Conservation (phyloP, 1,140 invertebrate species). For the Cardiocondyla obscurior region DNA sequence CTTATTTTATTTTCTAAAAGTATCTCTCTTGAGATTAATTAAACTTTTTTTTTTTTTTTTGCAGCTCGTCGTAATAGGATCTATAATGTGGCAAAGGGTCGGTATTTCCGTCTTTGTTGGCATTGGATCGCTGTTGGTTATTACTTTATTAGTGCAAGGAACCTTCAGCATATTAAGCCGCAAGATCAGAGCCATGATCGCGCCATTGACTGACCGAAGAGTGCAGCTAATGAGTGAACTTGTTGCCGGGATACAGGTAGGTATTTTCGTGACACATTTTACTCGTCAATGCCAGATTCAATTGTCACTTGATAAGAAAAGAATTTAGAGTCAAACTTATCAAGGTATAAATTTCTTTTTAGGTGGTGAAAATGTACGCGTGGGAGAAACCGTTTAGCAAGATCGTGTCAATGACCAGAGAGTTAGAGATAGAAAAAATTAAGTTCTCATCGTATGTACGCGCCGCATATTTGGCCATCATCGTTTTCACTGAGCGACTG, state of each 20-base stretch:
- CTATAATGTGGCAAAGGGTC: conserved; percentile 89
- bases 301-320: neutral
- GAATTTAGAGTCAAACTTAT: neutral
- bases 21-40: neutral
- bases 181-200: conserved; percentile 85
- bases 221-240: conserved; percentile 93
- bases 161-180: conserved; percentile 84
- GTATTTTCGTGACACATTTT: too few species aligned
- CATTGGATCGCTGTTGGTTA: conserved; percentile 85
- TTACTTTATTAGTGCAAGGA: conserved; percentile 89
- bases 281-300: too few species aligned
- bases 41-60: neutral
- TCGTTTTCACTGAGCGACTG: conserved; percentile 89
- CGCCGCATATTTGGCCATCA: conserved; percentile 88
- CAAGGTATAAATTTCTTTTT: neutral
- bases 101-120: conserved; percentile 89
- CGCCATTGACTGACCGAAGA: conserved; percentile 88
- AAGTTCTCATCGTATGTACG: conserved; percentile 88
- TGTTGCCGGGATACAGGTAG: conserved; percentile 88
- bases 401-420: conserved; percentile 84
- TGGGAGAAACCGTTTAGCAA: conserved; percentile 89
- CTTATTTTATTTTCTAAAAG: neutral
- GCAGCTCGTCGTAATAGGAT: conserved; percentile 83
- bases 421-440: conserved; percentile 88
- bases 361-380: conserved; percentile 92